Evolutionary conservation across 2,113 vertebrate genomes (phyloP).

Genomic region (Tylochromis polylepis): DNA sequence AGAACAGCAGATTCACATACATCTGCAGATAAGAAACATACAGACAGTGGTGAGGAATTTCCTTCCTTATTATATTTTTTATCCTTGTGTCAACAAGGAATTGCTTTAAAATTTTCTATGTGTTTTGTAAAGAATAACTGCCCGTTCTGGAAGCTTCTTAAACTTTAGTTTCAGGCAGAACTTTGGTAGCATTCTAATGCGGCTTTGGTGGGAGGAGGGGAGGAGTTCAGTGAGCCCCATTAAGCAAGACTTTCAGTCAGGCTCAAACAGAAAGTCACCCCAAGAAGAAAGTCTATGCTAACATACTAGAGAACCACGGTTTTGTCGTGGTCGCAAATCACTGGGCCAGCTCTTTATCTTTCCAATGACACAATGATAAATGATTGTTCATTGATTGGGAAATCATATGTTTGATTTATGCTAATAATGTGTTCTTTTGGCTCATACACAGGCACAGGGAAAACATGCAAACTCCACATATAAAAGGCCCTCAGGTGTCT

Average conservation of each 20-base stretch:
- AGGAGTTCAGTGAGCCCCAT: neutral
- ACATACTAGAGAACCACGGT: neutral
- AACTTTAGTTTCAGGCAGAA: neutral
- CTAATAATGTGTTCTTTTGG: neutral
- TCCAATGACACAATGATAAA: neutral
- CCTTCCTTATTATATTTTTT: neutral
- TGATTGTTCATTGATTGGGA: neutral
- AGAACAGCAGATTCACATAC: slow-evolving; percentile 93
- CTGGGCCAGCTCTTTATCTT: neutral
- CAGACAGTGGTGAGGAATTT: neutral
- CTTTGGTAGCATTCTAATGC: no score
- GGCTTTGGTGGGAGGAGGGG: neutral
- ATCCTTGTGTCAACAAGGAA: neutral
- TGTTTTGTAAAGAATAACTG: neutral
- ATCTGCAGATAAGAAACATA: slow-evolving; percentile 37
- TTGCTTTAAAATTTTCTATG: neutral
- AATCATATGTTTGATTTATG: neutral
- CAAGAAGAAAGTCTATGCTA: neutral
- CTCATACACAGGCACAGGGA: neutral
- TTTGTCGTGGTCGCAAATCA: neutral
- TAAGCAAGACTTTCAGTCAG: neutral
- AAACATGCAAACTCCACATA: neutral
- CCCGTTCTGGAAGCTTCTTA: neutral
- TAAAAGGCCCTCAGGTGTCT: neutral
- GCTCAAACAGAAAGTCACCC: neutral